Evolutionary conservation across 1,140 invertebrate genomes (phyloP), one percentile per base, ranked within the genome.

Genomic region (Bombus pascuorum): DNA sequence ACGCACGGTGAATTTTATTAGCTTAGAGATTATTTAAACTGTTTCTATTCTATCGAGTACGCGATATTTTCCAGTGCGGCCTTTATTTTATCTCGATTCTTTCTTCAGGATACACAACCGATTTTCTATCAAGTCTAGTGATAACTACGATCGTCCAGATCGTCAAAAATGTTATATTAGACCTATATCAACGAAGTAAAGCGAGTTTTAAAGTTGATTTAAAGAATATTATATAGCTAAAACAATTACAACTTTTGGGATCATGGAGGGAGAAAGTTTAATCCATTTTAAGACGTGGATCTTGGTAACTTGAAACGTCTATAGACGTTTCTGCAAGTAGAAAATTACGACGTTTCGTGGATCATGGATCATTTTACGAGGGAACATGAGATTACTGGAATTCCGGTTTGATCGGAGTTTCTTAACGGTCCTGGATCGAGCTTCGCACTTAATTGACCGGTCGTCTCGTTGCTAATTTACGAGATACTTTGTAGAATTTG

Each of bases 371-470:
- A 53, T 22, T 53, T 53, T 28, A 42, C 53, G 68, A 10, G 39
- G 6, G 39, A 34, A 65, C 44, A 62, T 25, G 39, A 9, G n/a
- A 34, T 44, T 53, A 22, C 34, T 28, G 37, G 37, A 53, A 53
- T 53, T 53, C 47, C 47, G 47, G 47, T 53, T 53, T 53, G 47
- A 53, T 53, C 47, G 47, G 6, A 44, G 12, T 42, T 81, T 39
- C 53, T 18, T 34, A 15, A 72, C n/a, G 18, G 28, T 44, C n/a
- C 39, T 44, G 3, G 39, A 62, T 81, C 15, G n/a, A 34, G 39
- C 13, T 62, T 59, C 37, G 37, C 9, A 47, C 18, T 81, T 73
- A 81, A 81, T 81, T 62, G n/a, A 73, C 22, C 39, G 22, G 15
- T 57, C 68, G 22, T 13, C 34, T 10, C 1, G 2, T 12, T 22